These are phyloP conservation scores for Dusona sp. DNA, from an alignment of 2,888 invertebrate genomes.

Conservation along the genomic window DNA sequence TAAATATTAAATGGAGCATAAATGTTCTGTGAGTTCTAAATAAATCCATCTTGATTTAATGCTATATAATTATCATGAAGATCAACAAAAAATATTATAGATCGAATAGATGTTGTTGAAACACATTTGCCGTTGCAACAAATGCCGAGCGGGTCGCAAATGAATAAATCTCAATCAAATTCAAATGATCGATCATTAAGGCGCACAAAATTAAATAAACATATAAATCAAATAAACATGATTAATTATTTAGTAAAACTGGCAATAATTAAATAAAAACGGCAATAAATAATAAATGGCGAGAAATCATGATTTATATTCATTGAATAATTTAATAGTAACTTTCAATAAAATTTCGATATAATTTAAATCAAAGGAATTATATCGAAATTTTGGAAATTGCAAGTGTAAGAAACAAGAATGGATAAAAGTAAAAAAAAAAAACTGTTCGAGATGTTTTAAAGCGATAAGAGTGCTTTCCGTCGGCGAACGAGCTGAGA, in stretches of 20 bases:
- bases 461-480: conserved; percentile 11
- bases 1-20: too few relatives aligned
- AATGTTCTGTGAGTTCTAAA: too few relatives aligned
- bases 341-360: too few relatives aligned
- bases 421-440: conserved; percentile 5
- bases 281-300: neutral
- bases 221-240: conserved; percentile 20
- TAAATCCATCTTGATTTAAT: too few relatives aligned
- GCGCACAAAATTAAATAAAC: neutral
- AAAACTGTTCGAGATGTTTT: neutral
- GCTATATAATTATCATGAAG: too few relatives aligned
- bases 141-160: neutral
- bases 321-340: neutral
- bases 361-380: too few relatives aligned
- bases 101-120: neutral
- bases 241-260: neutral
- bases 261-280: neutral
- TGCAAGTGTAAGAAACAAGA: neutral
- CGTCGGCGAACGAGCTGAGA: conserved; percentile 44
- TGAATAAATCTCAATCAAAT: neutral
- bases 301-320: neutral
- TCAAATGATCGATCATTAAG: neutral
- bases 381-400: neutral
- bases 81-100: neutral
- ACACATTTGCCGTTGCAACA: too few relatives aligned